Percentiles rank a stretch among this genome's conserved stretches.
Evolutionary conservation across 2,888 invertebrate species (phyloP).

Genomic region (Drosophila yooni): DNA sequence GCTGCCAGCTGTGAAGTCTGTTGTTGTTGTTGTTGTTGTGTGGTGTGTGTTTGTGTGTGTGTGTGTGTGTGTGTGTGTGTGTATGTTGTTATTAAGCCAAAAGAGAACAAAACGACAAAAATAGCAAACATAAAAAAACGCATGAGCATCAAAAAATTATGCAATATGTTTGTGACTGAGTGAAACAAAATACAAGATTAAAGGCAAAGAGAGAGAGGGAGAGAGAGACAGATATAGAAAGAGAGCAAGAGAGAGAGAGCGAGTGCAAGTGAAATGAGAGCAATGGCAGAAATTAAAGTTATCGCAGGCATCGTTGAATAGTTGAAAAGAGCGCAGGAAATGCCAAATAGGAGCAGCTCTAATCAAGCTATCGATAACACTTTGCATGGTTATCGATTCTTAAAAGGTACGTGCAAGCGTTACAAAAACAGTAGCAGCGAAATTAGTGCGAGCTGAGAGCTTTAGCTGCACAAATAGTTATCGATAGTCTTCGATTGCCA

Average conservation of each 20-base stretch:
- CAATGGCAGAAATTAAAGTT: background rate
- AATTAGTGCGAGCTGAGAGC: background rate
- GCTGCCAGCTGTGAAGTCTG: slow-evolving; percentile 27
- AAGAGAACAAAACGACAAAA: slow-evolving; percentile 34
- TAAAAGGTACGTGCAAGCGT: background rate
- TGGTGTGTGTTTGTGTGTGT: slow-evolving; percentile 14
- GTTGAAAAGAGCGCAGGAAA: background rate
- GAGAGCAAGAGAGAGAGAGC: background rate
- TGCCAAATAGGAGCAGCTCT: background rate
- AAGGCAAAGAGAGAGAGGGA: background rate
- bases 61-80: slow-evolving; percentile 15
- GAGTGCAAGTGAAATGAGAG: background rate
- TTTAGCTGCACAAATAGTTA: background rate
- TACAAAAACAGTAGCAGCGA: background rate
- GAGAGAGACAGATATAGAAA: slow-evolving; percentile 3
- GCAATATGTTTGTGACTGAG: slow-evolving; percentile 10
- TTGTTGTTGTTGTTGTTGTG: slow-evolving; percentile 4
- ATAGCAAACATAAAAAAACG: slow-evolving; percentile 36
- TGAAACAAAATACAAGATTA: slow-evolving; percentile 5
- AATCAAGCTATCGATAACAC: slow-evolving; percentile 2
- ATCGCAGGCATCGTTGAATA: slow-evolving; percentile 1
- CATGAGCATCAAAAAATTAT: slow-evolving; percentile 31
- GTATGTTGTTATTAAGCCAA: slow-evolving; percentile 27
- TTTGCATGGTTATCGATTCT: background rate
- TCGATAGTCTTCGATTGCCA: slow-evolving; percentile 15